Conservation (phyloP, 1,140 invertebrate genomes). For the Orussus abietinus region DNA sequence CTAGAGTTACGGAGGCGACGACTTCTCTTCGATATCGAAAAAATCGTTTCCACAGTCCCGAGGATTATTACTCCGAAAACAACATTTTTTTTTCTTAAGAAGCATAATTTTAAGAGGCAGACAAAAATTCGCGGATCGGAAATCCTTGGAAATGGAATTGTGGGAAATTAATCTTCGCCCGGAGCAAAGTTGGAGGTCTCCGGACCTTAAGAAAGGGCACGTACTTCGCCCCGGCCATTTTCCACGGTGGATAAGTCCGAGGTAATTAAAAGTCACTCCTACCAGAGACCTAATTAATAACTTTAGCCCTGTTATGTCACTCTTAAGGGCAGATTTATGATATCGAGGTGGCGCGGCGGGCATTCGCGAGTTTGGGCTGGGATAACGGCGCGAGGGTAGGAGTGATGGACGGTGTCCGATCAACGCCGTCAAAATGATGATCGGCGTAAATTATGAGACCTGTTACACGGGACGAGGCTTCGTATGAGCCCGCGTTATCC, state of each 20-base stretch:
- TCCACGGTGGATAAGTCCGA: conserved; percentile 15
- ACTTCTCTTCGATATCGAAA: too few species aligned
- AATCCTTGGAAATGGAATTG: too few species aligned
- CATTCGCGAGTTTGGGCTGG: conserved; percentile 27
- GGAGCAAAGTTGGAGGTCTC: too few species aligned
- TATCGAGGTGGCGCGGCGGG: conserved; percentile 26
- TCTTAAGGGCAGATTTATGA: conserved; percentile 35
- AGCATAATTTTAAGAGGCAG: too few species aligned
- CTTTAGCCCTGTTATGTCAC: conserved; percentile 15
- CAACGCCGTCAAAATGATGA: conserved; percentile 49
- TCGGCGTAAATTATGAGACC: conserved; percentile 49
- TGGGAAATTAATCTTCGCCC: too few species aligned
- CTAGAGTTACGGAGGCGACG: conserved; percentile 10
- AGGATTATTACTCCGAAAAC: too few species aligned
- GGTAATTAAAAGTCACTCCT: conserved; percentile 1
- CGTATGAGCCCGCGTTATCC: too few species aligned
- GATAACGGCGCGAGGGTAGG: conserved; percentile 14
- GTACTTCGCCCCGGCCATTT: too few species aligned
- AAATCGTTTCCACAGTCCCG: too few species aligned
- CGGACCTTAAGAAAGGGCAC: too few species aligned
- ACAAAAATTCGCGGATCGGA: too few species aligned
- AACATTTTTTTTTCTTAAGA: too few species aligned
- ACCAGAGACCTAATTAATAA: conserved; percentile 33
- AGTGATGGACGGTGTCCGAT: conserved; percentile 48
- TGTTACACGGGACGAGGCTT: conserved; percentile 35